Evolutionary conservation across 1,140 invertebrate species (phyloP), one percentile per base, ranked within the genome.

Genomic region (Aphaenogaster rudis): DNA sequence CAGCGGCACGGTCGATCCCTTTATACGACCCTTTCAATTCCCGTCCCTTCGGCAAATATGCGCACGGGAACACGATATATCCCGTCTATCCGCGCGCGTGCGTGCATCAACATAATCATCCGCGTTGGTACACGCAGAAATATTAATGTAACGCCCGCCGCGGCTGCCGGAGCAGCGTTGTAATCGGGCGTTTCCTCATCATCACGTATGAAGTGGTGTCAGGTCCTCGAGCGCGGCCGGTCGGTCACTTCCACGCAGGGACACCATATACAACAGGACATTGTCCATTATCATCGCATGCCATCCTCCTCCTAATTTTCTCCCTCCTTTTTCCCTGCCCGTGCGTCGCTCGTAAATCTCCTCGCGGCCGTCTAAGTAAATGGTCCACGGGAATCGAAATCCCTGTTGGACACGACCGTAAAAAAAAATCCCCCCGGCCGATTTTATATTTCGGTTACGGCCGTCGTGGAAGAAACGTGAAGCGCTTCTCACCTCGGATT

Each of bases 161-260:
- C 69, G 81, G 39, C 33, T 13, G 45, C 7, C 72, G 77, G 76
- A 91, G 85, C 80, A 67, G 54, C 89, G 91, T 93, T 93, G 90
- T 94, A 95, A 95, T 94, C 92, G 91, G 92, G 92, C 93, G 92
- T 94, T 95, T 95, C 94, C 94, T 95, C 94, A 95, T 95, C 94
- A 94, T 89, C 88, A 90, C 90, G 63, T 91, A 89, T 93, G 88
- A 93, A 93, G 91, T 90, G 91, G 92, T 93, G 94, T 93, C 93
- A 93, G 92, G 86, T 94, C 91, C 93, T 93, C 91, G 88, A 84
- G 77, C 82, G 28, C 61, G 86, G 71, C 59, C 86, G 42, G 76
- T n/a, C 42, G 78, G 54, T 64, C 88, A 87, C 89, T 92, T 93
- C 92, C 81, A 90, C 66, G 77, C 91, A 91, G 93, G 94, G 92